Evolutionary conservation across 2,797 vertebrate genomes (phyloP), one percentile per base, ranked within the genome.

Genomic region (Arctocebus calabarensis): DNA sequence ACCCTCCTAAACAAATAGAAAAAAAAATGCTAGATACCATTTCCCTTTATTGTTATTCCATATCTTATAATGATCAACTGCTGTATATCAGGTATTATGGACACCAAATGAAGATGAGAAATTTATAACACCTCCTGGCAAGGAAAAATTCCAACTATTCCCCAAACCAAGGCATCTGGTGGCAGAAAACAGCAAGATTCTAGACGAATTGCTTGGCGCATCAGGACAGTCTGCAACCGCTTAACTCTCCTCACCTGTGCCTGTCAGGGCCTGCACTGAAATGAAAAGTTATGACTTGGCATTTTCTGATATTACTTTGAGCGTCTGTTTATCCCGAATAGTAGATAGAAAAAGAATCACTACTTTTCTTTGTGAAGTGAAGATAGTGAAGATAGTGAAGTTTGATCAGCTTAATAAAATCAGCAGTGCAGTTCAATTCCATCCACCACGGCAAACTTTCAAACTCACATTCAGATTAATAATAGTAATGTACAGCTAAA

Each of bases 301-400:
- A 96, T 97, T 98, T 97, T 95, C 84, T 95, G 84, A 91, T 95
- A 98, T 98, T 97, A 98, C 85, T 96, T 97, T 96, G 93, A 97
- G 92, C 95, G 97, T 95, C 68, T 97, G 71, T 96, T 97, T 97
- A 97, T 98, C 97, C 94, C 87, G 88, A 96, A 94, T 20, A 96
- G 78, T 88, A 88, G 55, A 91, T 78, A 94, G 86, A 89, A 82
- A 82, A 82, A 81, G 86, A 89, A 95, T 94, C 70, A 79, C 64
- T 92, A 96, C 37, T n/a, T n/a, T n/a, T n/a, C n/a, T n/a, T n/a
- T n/a, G n/a, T n/a, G n/a, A n/a, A n/a, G n/a, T n/a, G n/a, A n/a
- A n/a, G n/a, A n/a, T n/a, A n/a, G n/a, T n/a, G n/a, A 93, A 95
- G 78, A 97, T 27, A 83, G 3, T 37, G 55, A 96, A 71, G 64